phyloP scores from a whole-genome alignment of 2,888 invertebrate genomes.

The Homarus gammarus region DNA sequence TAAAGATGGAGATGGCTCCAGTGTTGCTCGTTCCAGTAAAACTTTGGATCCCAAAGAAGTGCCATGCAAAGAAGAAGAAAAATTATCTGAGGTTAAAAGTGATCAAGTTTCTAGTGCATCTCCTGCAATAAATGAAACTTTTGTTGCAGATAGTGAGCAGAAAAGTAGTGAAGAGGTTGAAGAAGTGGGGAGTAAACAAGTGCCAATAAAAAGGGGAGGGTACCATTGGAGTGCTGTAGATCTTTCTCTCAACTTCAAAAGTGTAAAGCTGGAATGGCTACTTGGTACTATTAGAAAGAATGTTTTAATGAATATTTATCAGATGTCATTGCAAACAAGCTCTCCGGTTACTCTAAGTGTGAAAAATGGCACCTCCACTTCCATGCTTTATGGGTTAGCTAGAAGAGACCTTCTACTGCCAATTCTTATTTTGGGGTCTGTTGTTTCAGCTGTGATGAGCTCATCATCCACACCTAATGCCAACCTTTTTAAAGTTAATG shows the following conservation, averaged over 20 bases:
- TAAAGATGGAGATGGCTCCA: not conserved
- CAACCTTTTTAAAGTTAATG: slow-evolving; percentile 47
- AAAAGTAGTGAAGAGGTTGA: slow-evolving; percentile 13
- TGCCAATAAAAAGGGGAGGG: slow-evolving; percentile 61
- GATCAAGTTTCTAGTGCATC: not conserved
- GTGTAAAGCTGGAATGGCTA: slow-evolving; percentile 74
- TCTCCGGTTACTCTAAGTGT: slow-evolving; percentile 65
- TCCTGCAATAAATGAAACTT: not conserved
- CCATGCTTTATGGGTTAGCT: slow-evolving; percentile 62
- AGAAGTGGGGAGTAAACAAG: not conserved
- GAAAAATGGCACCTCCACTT: slow-evolving; percentile 58
- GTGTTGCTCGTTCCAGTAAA: not conserved
- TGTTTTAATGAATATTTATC: slow-evolving; percentile 61
- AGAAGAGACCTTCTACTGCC: slow-evolving; percentile 24
- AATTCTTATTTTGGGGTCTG: slow-evolving; percentile 61
- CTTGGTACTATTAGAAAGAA: slow-evolving; percentile 74
- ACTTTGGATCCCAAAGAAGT: not conserved
- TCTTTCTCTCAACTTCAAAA: slow-evolving; percentile 72
- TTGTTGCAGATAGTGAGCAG: not conserved
- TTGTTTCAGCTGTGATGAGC: slow-evolving; percentile 56
- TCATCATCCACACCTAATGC: slow-evolving; percentile 45
- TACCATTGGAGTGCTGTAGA: slow-evolving; percentile 74
- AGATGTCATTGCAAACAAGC: slow-evolving; percentile 53
- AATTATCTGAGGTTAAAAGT: not conserved
- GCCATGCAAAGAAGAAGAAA: not conserved